Percentiles rank a stretch among this genome's conserved stretches.
Evolutionary conservation across 2,888 invertebrate species (phyloP).

Genomic region (Pristionchus arcanus): DNA sequence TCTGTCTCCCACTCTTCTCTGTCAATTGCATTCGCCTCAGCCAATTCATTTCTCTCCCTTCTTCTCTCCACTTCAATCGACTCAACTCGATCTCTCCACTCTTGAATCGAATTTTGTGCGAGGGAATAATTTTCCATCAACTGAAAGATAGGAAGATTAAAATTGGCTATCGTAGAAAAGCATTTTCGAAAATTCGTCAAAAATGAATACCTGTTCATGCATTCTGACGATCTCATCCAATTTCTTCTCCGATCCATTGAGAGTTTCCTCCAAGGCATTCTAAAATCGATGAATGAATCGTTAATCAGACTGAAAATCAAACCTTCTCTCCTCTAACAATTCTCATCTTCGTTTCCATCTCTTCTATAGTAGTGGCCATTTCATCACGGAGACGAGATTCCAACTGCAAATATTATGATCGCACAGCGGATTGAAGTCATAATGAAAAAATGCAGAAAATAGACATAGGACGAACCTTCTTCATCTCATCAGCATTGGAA

Average conservation of each 20-base stretch:
- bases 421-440: too few relatives aligned
- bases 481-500: constrained; percentile 24
- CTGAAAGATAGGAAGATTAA: constrained; percentile 5
- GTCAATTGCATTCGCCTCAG: constrained; percentile 53
- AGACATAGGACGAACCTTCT: neutral
- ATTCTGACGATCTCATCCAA: constrained; percentile 41
- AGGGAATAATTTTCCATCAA: constrained; percentile 34
- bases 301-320: neutral
- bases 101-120: neutral
- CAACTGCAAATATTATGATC: too few relatives aligned
- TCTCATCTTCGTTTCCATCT: constrained; percentile 41
- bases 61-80: constrained; percentile 42
- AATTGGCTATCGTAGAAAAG: neutral
- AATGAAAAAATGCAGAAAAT: neutral
- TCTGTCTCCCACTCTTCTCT: constrained; percentile 55
- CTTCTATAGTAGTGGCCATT: neutral
- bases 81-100: constrained; percentile 47
- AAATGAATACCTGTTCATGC: constrained; percentile 48
- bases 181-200: neutral
- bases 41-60: constrained; percentile 49
- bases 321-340: constrained; percentile 48
- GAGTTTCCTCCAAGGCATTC: constrained; percentile 33
- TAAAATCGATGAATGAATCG: neutral
- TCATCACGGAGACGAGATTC: constrained; percentile 31
- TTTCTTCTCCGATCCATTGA: constrained; percentile 23